These are phyloP conservation scores for Etheostoma cragini DNA, from an alignment of 2,113 vertebrate genomes.

Conservation along the genomic window DNA sequence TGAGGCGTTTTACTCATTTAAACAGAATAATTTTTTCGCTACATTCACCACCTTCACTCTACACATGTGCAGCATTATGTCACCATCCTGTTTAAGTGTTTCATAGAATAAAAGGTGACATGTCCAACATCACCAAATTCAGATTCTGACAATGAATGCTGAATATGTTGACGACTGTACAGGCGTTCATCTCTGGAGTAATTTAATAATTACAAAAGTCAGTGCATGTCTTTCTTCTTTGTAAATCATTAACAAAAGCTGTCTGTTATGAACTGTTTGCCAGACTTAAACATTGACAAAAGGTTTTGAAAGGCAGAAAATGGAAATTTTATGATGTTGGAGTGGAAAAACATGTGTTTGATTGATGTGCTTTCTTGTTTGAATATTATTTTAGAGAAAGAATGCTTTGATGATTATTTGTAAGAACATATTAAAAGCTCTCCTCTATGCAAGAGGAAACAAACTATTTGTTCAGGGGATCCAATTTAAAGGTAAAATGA, in stretches of 20 bases:
- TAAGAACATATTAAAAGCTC: conserved; percentile 4
- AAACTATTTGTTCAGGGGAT: conserved; percentile 25
- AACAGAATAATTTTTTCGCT: neutral
- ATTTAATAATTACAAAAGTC: conserved; percentile 58
- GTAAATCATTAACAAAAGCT: conserved; percentile 63
- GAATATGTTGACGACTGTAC: conserved; percentile 11
- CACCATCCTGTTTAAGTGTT: neutral
- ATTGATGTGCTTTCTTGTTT: conserved; percentile 24
- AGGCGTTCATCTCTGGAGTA: conserved; percentile 36
- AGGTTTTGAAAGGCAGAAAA: conserved; percentile 40
- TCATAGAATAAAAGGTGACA: neutral
- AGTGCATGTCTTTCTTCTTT: conserved; percentile 42
- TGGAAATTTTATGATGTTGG: conserved; percentile 11
- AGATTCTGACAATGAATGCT: conserved; percentile 1
- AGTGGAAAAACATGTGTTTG: conserved; percentile 12
- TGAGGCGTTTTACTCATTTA: neutral
- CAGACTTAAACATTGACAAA: conserved; percentile 26
- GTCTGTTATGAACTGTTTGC: conserved; percentile 17
- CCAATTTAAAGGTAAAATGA: conserved; percentile 14
- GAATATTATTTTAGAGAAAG: conserved; percentile 1
- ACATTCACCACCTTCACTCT: neutral
- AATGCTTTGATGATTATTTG: conserved; percentile 17
- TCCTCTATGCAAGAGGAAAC: neutral
- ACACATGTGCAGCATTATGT: neutral
- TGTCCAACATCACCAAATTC: neutral